Conservation (phyloP, 2,113 vertebrate genomes). For the Labeo rohita region DNA sequence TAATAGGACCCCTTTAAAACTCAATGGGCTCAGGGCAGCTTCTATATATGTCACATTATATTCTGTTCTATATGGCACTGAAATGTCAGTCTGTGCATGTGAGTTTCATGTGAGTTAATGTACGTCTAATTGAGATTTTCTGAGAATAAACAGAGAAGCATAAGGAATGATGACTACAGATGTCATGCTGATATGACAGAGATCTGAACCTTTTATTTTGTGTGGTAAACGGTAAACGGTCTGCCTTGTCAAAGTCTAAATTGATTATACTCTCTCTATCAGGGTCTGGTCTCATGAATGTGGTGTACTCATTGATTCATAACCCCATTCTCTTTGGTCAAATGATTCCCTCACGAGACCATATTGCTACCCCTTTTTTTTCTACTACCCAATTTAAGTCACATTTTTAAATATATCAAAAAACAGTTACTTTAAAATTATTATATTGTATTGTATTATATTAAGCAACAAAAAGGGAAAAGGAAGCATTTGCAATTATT, state of each 20-base stretch:
- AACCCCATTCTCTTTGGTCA: not conserved
- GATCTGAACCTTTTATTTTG: not conserved
- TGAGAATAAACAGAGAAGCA: no score
- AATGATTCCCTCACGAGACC: not conserved
- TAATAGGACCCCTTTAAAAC: no score
- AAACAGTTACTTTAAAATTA: no score
- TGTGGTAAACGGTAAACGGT: not conserved
- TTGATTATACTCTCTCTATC: not conserved
- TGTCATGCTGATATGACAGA: not conserved
- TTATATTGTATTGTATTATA: no score
- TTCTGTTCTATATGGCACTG: not conserved
- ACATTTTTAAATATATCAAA: not conserved
- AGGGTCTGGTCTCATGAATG: not conserved
- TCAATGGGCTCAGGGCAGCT: no score
- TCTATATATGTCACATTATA: not conserved
- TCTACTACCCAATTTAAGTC: not conserved
- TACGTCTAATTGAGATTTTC: slow-evolving; percentile 4
- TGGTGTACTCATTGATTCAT: not conserved
- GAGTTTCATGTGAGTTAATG: not conserved
- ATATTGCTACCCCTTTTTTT: no score
- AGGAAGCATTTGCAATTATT: not conserved
- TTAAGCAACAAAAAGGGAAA: not conserved
- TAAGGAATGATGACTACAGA: not conserved
- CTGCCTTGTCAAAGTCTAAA: not conserved
- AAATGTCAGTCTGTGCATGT: slow-evolving; percentile 40